Evolutionary conservation across 2,113 vertebrate species (phyloP), one percentile per base, ranked within the genome.

Genomic region (Pipra filicauda): DNA sequence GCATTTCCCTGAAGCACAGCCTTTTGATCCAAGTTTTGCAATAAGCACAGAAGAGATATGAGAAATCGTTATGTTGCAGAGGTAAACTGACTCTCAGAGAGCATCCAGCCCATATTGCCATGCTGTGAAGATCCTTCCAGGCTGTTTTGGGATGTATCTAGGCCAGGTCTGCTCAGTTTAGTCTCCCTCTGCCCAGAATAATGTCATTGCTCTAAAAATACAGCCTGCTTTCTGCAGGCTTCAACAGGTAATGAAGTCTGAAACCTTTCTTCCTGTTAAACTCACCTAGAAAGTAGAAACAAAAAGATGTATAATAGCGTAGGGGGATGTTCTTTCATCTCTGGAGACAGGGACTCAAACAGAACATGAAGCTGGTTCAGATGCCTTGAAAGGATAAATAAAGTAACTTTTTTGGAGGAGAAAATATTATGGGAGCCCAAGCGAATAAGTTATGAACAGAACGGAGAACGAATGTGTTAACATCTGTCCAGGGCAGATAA

Each of bases 1-100:
- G 19, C 97, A 92, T 80, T 98, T 96, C 64, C 97, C 97, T 39
- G 88, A 93, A 51, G 91, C 95, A 72, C 97, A 98, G 35, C 93
- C 43, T 93, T 97, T 97, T 52, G 93, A 83, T 69, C 93, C 88
- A 75, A 91, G 65, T 76, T 98, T 97, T 95, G 96, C 81, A 97
- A 71, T 54, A 54, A 96, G 95, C 97, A 84, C 73, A 88, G 96
- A 62, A 75, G 76, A 91, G 70, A 84, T 54, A 89, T 6, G 37
- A 86, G 48, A 85, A 91, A 57, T 84, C 55, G 58, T 66, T 54
- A 10, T 21, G 23, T 26, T 59, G 64, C 58, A 70, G 55, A 88
- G 46, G 77, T 76, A 82, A 89, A 70, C 26, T 1, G 7, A 20
- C 79, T 73, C 30, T 51, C 82, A 57, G 58, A 78, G 72, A 74